Evolutionary conservation across 2,888 invertebrate genomes (phyloP).

Genomic region (Caenorhabditis drosophilae): DNA sequence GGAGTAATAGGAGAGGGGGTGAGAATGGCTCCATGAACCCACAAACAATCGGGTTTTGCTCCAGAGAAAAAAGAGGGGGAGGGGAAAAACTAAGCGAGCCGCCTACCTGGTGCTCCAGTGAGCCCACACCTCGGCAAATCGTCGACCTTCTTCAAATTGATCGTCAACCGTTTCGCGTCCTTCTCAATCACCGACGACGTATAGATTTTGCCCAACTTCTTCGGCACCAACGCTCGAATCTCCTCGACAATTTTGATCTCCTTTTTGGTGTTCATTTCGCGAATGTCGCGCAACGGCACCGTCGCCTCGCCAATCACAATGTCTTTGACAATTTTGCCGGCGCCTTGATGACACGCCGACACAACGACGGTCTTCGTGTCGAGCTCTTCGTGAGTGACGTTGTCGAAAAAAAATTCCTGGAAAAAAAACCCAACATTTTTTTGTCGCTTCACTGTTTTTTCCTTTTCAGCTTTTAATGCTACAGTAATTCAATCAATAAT

Average conservation of each 20-base stretch:
- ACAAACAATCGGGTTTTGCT: no score
- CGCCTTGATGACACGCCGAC: constrained; percentile 69
- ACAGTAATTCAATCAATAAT: no score
- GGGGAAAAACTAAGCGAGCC: neutral
- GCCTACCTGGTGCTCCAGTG: constrained; percentile 71
- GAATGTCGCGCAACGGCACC: constrained; percentile 69
- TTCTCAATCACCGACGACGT: constrained; percentile 70
- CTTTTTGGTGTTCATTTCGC: constrained; percentile 68
- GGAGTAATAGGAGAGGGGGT: no score
- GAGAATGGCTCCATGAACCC: no score
- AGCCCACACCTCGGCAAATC: constrained; percentile 70
- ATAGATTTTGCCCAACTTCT: constrained; percentile 71
- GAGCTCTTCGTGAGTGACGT: constrained; percentile 69
- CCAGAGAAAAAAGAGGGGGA: constrained; percentile 1
- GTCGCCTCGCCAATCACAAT: constrained; percentile 70
- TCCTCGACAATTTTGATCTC: constrained; percentile 71
- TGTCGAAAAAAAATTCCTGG: constrained; percentile 71
- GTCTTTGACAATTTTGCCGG: constrained; percentile 64
- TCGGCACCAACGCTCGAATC: constrained; percentile 66
- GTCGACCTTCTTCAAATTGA: constrained; percentile 70
- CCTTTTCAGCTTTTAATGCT: no score
- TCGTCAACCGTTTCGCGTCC: constrained; percentile 68
- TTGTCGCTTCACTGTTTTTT: neutral
- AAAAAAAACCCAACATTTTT: constrained; percentile 19
- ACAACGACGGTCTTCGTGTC: constrained; percentile 69